Conservation (phyloP, 1,140 invertebrate species). For the honey bee (Apis mellifera) region DNA sequence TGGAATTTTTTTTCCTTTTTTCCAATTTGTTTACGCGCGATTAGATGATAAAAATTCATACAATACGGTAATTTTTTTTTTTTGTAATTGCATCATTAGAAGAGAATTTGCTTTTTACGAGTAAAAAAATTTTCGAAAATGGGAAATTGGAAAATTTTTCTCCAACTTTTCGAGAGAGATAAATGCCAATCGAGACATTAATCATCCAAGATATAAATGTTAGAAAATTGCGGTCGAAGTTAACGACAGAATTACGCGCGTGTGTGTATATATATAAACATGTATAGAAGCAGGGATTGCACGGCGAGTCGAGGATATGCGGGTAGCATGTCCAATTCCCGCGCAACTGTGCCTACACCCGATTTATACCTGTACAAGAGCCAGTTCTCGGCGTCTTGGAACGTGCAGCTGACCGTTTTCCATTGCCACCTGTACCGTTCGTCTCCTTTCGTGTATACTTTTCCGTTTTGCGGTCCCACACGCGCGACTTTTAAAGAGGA, state of each 20-base stretch:
- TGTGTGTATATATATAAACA: not conserved
- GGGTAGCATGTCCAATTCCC: constrained; percentile 7
- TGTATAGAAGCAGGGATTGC: constrained; percentile 3
- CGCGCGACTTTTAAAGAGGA: not conserved
- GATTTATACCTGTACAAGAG: constrained; percentile 28
- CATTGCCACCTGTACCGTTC: constrained; percentile 49
- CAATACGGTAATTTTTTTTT: no score
- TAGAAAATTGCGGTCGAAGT: constrained; percentile 6
- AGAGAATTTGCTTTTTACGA: no score
- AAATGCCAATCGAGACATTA: no score
- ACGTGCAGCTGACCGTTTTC: constrained; percentile 52
- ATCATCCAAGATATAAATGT: no score
- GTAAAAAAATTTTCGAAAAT: no score
- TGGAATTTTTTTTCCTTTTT: no score
- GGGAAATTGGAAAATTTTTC: no score
- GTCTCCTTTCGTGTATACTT: constrained; percentile 37
- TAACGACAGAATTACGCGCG: not conserved
- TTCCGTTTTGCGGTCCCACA: constrained; percentile 36
- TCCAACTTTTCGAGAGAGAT: no score
- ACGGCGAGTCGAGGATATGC: constrained; percentile 5
- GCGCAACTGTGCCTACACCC: not conserved
- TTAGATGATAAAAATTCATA: no score
- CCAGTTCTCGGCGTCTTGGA: constrained; percentile 20
- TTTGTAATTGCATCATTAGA: no score
- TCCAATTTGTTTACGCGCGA: no score